Base-by-base conservation (phyloP, 2,888 invertebrate species). In the Drosophila helvetica region DNA sequence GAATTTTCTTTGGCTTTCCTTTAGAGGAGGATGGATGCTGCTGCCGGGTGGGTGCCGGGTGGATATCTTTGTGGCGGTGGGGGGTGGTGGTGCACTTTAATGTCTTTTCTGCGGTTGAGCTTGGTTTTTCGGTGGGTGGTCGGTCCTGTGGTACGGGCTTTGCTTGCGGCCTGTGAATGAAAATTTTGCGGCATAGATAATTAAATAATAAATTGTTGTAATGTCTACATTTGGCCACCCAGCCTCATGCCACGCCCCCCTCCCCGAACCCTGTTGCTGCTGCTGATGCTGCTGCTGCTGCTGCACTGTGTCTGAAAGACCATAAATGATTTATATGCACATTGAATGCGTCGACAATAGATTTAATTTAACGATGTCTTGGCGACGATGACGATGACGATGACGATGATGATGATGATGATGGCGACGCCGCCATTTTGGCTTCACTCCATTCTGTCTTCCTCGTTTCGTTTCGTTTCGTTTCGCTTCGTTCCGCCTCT, bases 131-230 rank as follows among this genome's bases (percentile, higher is more conserved):
- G 54, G 25, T 55, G 45, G 48, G 27, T 46, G 60, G 57, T 22
- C 48, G 54, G 60, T 78, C 33, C 12, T 33, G 33, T 5, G 33
- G 33, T 5, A 43, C 15, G 33, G 61, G 27, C 52, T 45, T 62
- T 58, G 59, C 55, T 70, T 79, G 77, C 50, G 74, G 74, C 42
- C 55, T 79, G 66, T 65, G 74, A 69, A 74, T 75, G 80, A 78
- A 78, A 80, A 81, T 81, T 81, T 78, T 83, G 80, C 72, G 80
- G 80, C 74, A 76, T 73, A 73, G 80, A 83, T 81, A 81, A 81
- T 81, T 81, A 81, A 81, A 81, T 83, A 81, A 81, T 84, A 81
- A 81, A 81, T 81, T 84, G 80, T 80, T 81, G 74, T 78, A 74
- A 81, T 81, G 83, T 80, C 80, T 80, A 77, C 72, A 79, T 79